Evolutionary conservation across 2,113 vertebrate genomes (phyloP).

Genomic region (Galeopterus variegatus): DNA sequence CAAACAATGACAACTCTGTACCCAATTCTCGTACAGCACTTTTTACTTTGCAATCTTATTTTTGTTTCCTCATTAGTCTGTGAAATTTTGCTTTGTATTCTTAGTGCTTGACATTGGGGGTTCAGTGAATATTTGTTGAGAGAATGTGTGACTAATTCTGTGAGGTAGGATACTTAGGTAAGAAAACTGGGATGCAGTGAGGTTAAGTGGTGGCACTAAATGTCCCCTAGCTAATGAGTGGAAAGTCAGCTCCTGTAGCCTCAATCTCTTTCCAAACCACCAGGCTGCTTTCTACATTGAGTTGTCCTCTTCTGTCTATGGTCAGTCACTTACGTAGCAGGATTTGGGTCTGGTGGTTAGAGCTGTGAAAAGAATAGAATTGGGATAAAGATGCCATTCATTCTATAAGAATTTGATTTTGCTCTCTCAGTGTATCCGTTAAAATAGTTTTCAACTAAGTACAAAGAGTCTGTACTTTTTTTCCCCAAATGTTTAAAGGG

Average conservation of each 20-base stretch:
- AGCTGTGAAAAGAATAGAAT: background rate
- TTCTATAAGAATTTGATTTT: conserved; percentile 31
- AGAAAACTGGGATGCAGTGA: background rate
- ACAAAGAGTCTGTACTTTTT: background rate
- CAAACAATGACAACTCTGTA: background rate
- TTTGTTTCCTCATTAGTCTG: background rate
- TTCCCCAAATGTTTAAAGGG: background rate
- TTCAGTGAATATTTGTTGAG: conserved; percentile 3
- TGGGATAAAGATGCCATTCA: background rate
- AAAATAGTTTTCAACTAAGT: background rate
- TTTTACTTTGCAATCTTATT: background rate
- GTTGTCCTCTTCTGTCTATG: background rate
- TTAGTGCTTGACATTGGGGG: background rate
- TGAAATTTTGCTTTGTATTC: conserved; percentile 1
- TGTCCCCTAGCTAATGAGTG: background rate
- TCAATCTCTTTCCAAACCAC: background rate
- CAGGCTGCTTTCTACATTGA: background rate
- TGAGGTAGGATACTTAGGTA: background rate
- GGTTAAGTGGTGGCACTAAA: background rate
- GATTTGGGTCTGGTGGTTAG: background rate
- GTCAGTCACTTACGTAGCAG: background rate
- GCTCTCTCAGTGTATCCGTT: background rate
- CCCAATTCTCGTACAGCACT: background rate
- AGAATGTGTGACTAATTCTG: background rate
- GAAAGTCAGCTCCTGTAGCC: background rate